Evolutionary conservation across 1,140 invertebrate species (phyloP), one percentile per base, ranked within the genome.

Genomic region (Sitophilus oryzae): DNA sequence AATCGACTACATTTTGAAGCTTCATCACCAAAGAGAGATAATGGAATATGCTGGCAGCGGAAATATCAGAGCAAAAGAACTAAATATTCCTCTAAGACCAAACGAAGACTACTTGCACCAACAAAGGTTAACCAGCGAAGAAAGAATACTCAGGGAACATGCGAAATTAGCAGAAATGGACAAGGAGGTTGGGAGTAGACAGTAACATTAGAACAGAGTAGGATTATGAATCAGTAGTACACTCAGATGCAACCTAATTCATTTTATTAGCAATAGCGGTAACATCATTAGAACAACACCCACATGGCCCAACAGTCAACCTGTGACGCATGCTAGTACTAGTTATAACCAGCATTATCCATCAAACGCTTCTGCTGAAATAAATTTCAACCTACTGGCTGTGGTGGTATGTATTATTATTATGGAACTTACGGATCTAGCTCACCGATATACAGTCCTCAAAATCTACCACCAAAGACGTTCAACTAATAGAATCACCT

Each of bases 121-220:
- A 34, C 56, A 60, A 47, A 45, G 59, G 37, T 53, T 60, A 16
- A 65, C 43, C 34, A 64, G 60, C 22, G 64, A 64, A 18, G 59
- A 65, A 34, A 47, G 50, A 30, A 52, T 60, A 37, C 25, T 67
- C 11, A 72, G 85, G 3, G 83, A 85, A 51, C 83, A 86, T 55
- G 88, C 87, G 0, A 90, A 90, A 68, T 76, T 91, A 49, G 81
- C 84, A 19, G 88, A 90, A 67, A 89, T 90, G 85, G 81, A 84
- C 9, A 88, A 91, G 66, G 88, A 90, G 71, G 81, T 89, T 1
- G 71, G 83, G n/a, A 71, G 87, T 54, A 70, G 86, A 14, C 61
- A 58, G 21, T 71, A 64, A 41, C 65, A 67, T n/a, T 61, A 65
- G 34, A 60, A 60, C 62, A 67, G n/a, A 50, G 61, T 6, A 62